Percentiles rank a stretch among this genome's conserved stretches.
phyloP scores from a whole-genome alignment of 2,888 invertebrate genomes.

The Amphipyra berbera region DNA sequence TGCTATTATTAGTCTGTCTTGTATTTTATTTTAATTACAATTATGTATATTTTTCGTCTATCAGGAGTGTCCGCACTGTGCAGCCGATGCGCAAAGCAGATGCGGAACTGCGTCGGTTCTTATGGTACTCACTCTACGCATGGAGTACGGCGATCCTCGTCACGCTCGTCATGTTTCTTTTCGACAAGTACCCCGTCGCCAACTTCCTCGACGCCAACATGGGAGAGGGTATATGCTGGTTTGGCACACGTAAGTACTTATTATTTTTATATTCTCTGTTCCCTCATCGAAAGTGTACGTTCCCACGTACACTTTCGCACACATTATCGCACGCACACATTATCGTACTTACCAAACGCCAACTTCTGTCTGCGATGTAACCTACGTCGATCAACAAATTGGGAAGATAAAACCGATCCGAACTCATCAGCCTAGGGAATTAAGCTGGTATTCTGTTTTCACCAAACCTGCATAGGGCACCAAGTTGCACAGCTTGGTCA shows the following conservation, averaged over 20 bases:
- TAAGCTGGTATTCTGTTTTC: no score
- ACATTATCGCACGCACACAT: no score
- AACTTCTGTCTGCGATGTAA: no score
- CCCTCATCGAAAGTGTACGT: background rate
- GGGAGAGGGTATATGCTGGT: slow-evolving; percentile 92
- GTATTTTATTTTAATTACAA: no score
- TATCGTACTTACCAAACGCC: no score
- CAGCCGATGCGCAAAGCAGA: slow-evolving; percentile 82
- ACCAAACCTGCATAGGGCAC: no score
- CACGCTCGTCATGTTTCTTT: slow-evolving; percentile 87
- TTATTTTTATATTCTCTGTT: background rate
- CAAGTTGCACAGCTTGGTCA: no score
- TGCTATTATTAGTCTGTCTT: no score
- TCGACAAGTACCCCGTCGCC: slow-evolving; percentile 86
- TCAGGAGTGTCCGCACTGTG: slow-evolving; percentile 85
- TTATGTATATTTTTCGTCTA: slow-evolving; percentile 12
- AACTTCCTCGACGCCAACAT: slow-evolving; percentile 89
- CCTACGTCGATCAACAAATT: no score
- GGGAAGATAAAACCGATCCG: no score
- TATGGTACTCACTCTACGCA: slow-evolving; percentile 92
- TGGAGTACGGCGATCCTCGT: slow-evolving; percentile 92
- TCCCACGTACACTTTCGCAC: no score
- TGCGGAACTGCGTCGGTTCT: slow-evolving; percentile 89
- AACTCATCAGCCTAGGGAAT: no score
- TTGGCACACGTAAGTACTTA: slow-evolving; percentile 89